A percentile compares a stretch with the other conserved stretches of the same genome.
These are phyloP conservation scores for Anoplopoma fimbria DNA, from an alignment of 2,113 vertebrate genomes.

Conservation along the genomic window DNA sequence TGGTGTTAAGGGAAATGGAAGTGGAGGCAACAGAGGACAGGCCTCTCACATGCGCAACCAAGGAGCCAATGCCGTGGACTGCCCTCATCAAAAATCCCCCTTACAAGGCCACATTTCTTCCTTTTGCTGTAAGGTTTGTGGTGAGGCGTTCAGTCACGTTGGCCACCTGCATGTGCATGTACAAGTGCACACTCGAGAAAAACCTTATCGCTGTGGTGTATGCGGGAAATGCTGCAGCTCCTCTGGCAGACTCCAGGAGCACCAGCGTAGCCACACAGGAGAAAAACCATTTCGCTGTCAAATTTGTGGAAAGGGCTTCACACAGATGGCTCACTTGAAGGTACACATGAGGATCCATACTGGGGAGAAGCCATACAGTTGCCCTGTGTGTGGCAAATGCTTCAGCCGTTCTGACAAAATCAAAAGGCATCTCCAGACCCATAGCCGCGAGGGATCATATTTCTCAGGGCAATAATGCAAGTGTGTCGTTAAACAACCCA, in stretches of 20 bases:
- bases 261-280: conserved; percentile 81
- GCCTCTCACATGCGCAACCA: conserved; percentile 74
- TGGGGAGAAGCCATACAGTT: conserved; percentile 82
- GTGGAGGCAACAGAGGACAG: conserved; percentile 70
- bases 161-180: conserved; percentile 81
- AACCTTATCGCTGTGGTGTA: conserved; percentile 81
- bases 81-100: conserved; percentile 77
- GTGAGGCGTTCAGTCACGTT: conserved; percentile 78
- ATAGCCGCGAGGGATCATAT: conserved; percentile 79
- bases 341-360: conserved; percentile 83
- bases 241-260: conserved; percentile 79
- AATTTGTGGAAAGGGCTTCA: conserved; percentile 82
- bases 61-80: conserved; percentile 68
- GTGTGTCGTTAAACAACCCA: conserved; percentile 36
- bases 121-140: conserved; percentile 81
- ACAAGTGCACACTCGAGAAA: conserved; percentile 81
- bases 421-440: conserved; percentile 82
- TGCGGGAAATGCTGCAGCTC: conserved; percentile 83
- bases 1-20: conserved; percentile 68
- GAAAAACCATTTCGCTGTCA: conserved; percentile 83
- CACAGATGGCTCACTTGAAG: conserved; percentile 82
- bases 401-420: conserved; percentile 84
- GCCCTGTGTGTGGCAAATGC: conserved; percentile 82
- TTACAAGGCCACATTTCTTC: conserved; percentile 76
- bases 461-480: conserved; percentile 79